These are phyloP conservation scores for Montipora efflorescens DNA, from an alignment of 64 coral and sea anemone genomes.

Conservation along the genomic window DNA sequence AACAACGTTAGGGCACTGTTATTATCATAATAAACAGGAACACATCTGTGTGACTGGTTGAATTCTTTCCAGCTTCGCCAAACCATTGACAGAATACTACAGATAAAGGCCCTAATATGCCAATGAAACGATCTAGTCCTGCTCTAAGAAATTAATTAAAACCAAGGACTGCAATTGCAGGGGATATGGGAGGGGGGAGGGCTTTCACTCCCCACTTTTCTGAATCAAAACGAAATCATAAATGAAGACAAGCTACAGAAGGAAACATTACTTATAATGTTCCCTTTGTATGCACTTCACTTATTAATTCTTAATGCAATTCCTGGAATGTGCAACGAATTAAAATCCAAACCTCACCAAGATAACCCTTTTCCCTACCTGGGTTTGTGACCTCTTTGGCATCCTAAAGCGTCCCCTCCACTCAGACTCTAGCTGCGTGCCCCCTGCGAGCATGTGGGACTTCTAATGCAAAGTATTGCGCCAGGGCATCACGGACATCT, in stretches of 20 bases:
- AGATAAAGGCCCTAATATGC: neutral
- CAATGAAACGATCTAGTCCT: neutral
- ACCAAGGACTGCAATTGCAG: neutral
- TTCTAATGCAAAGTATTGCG: conserved; percentile 26
- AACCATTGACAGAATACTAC: neutral
- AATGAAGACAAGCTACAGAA: neutral
- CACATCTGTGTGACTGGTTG: neutral
- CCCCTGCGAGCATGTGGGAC: neutral
- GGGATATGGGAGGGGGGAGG: neutral
- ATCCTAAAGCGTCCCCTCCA: neutral
- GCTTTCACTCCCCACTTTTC: neutral
- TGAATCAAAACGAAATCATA: neutral
- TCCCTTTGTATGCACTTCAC: neutral
- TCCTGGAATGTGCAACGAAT: neutral
- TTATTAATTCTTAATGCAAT: neutral
- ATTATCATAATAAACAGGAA: neutral
- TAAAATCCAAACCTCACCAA: neutral
- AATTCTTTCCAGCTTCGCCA: neutral
- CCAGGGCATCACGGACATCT: conserved; percentile 24
- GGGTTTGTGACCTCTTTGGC: neutral
- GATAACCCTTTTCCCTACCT: neutral
- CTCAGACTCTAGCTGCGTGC: neutral
- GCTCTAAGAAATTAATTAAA: neutral
- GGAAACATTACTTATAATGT: neutral
- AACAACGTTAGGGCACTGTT: neutral